Percentiles rank a stretch among this genome's conserved stretches.
These are phyloP conservation scores for Chalcis sispes DNA, from an alignment of 2,888 invertebrate genomes.

Conservation along the genomic window DNA sequence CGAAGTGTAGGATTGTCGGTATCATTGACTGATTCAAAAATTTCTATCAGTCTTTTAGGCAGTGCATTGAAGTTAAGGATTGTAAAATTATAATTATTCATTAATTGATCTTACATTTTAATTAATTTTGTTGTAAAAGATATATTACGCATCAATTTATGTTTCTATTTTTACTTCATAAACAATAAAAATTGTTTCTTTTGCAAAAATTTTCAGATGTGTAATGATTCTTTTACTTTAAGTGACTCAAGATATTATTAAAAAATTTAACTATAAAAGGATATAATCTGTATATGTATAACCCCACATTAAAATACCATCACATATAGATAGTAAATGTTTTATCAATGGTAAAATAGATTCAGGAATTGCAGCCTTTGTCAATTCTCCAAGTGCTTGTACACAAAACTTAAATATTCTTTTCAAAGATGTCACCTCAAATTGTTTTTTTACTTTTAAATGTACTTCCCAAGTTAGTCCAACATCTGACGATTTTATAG, in stretches of 20 bases:
- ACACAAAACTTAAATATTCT: conserved; percentile 87
- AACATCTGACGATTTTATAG: conserved; percentile 90
- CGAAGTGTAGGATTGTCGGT: conserved; percentile 81
- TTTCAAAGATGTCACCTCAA: conserved; percentile 88
- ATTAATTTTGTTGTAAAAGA: neutral
- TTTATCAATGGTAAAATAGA: conserved; percentile 81
- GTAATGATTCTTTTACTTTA: conserved; percentile 8
- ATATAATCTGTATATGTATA: conserved; percentile 82
- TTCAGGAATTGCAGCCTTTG: conserved; percentile 77
- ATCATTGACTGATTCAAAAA: conserved; percentile 84
- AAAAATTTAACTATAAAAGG: conserved; percentile 74
- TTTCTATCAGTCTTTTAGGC: conserved; percentile 83
- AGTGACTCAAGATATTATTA: conserved; percentile 2
- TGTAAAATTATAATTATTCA: conserved; percentile 30
- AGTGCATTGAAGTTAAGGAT: conserved; percentile 75
- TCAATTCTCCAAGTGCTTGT: conserved; percentile 80
- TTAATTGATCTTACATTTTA: too few species aligned
- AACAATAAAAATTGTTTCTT: neutral
- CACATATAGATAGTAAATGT: conserved; percentile 86
- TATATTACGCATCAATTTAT: neutral
- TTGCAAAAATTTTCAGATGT: neutral
- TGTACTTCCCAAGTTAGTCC: conserved; percentile 93
- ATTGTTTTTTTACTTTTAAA: conserved; percentile 88
- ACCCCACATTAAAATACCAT: conserved; percentile 89
- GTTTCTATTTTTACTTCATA: neutral